Base-by-base conservation (phyloP, 2,113 vertebrate species). In the Carassius gibelio region DNA sequence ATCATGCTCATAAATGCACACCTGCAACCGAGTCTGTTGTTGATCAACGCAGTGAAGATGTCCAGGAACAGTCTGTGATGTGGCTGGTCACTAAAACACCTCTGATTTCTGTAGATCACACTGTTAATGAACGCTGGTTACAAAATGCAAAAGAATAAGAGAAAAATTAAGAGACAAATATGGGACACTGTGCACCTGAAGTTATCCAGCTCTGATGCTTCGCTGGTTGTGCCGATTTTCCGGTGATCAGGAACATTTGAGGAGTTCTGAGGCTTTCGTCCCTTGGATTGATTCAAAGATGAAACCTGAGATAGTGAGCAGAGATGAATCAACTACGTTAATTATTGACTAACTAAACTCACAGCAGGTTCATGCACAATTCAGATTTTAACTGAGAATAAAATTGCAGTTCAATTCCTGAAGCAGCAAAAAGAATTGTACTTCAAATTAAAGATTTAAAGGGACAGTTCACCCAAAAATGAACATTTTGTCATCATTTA, bases 11-110 rank as follows among this genome's bases (percentile, higher is more conserved):
- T 3, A 50, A n/a, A 52, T 1, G 36, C 84, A 88, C 92, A 98
- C 96, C 96, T 96, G 95, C 94, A 96, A 71, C 69, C 90, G 83
- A 99, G 94, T 86, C 96, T 93, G 84, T 97, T 96, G 91, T 94
- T 95, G 88, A 97, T 91, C 91, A 96, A 91, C 80, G 94, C 92
- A 5, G 71, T 89, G 74, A 98, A 95, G 87, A 97, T 95, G 23
- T 95, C 90, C 23, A 94, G 92, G 94, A 99, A 99, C 14, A 96
- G 81, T 48, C 90, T 90, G 15, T 87, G 88, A 66, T 94, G 92
- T 0, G 94, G 93, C 83, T 95, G 95, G 72, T 92, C 92, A 88
- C 94, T 96, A 92, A 97, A 97, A 92, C 94, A 93, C 90, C 95
- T 96, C 86, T 97, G 95, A 87, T 96, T 96, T 92, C 91, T 95